Conservation (phyloP, 30 jellyfish, hydroid and myxozoan species). For the Turritopsis rubra region DNA sequence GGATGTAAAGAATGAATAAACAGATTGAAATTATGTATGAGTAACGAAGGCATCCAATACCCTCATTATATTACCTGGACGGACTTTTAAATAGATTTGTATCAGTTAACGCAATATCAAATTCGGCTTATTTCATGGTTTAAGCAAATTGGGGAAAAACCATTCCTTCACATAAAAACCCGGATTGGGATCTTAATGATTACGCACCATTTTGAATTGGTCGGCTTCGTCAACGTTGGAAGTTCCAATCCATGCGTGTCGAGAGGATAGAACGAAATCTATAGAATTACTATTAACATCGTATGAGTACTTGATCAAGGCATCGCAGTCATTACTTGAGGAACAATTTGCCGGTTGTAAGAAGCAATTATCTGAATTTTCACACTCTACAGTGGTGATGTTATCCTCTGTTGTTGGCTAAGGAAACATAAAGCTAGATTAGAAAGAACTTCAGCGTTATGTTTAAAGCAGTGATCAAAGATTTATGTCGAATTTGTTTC, state of each 20-base stretch:
- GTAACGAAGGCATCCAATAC: not conserved
- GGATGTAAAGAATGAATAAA: too few relatives aligned
- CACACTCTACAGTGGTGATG: not conserved
- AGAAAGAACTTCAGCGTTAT: not conserved
- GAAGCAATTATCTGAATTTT: not conserved
- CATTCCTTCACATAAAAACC: too few relatives aligned
- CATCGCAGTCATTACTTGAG: not conserved
- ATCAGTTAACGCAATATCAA: not conserved
- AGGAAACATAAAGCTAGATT: not conserved
- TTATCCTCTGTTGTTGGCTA: not conserved
- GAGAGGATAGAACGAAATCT: not conserved
- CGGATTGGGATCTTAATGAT: too few relatives aligned
- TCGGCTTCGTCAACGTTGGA: not conserved
- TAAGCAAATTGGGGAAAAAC: too few relatives aligned
- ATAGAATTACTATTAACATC: not conserved
- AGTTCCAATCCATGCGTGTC: not conserved
- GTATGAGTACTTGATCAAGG: not conserved
- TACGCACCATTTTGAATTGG: not conserved
- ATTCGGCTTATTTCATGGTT: not conserved
- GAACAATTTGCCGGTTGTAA: not conserved
- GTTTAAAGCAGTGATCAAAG: not conserved
- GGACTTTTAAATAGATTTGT: too few relatives aligned
- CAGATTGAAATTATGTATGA: too few relatives aligned
- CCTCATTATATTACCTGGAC: too few relatives aligned
- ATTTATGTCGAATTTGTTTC: not conserved